Percentiles rank a stretch among this genome's conserved stretches.
Conservation (phyloP, 2,797 vertebrate species). For the Eulemur albifrons region DNA sequence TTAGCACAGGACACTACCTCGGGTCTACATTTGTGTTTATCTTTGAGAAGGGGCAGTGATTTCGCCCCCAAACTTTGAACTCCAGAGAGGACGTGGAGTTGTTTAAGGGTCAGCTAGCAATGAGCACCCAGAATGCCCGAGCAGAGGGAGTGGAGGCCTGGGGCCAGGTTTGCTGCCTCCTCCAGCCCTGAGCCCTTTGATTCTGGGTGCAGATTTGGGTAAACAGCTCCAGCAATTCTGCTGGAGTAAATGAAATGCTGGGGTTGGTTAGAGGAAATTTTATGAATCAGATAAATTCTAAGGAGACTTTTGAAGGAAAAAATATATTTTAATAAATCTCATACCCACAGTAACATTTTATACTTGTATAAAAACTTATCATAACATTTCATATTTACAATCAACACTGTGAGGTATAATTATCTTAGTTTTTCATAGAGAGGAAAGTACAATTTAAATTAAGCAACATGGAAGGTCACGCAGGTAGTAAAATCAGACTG, state of each 20-base stretch:
- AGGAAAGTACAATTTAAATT: background rate
- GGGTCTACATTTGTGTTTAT: constrained; percentile 45
- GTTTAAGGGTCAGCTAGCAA: constrained; percentile 36
- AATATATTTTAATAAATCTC: background rate
- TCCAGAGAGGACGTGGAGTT: background rate
- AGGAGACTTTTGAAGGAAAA: constrained; percentile 3
- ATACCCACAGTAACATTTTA: background rate
- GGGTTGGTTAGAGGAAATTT: background rate
- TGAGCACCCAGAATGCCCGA: background rate
- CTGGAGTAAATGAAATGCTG: background rate
- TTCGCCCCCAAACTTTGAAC: constrained; percentile 59
- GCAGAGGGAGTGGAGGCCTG: background rate
- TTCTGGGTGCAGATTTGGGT: background rate
- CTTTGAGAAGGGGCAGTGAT: constrained; percentile 47
- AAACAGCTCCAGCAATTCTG: background rate
- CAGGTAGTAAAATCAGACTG: background rate
- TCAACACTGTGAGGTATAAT: background rate
- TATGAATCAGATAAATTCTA: background rate
- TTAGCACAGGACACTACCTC: constrained; percentile 5
- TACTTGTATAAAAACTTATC: background rate
- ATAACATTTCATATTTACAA: background rate
- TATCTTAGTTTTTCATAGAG: background rate
- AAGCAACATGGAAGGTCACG: background rate
- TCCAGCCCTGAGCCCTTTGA: background rate
- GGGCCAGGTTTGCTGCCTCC: background rate